phyloP scores from a whole-genome alignment of 2,113 vertebrate genomes.

The Macquaria australasica region DNA sequence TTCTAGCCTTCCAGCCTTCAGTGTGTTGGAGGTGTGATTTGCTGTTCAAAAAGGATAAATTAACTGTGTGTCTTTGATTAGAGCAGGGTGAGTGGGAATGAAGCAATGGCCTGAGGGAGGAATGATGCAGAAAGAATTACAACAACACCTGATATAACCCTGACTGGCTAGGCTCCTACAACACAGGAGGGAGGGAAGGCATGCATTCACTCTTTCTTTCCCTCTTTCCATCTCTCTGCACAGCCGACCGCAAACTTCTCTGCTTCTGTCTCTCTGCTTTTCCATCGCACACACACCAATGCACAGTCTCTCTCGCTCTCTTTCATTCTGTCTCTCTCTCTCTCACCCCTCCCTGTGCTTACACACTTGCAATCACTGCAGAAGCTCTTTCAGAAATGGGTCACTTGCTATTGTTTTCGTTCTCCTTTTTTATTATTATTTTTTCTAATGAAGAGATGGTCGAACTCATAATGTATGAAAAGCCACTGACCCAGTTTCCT shows the following conservation, averaged over 20 bases:
- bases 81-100: constrained; percentile 41
- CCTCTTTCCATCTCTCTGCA: constrained; percentile 12
- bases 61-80: constrained; percentile 46
- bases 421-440: constrained; percentile 27
- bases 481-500: constrained; percentile 66
- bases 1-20: not conserved
- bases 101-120: constrained; percentile 31
- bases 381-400: constrained; percentile 62
- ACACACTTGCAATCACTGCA: constrained; percentile 52
- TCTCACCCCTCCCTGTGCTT: constrained; percentile 2
- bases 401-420: constrained; percentile 48
- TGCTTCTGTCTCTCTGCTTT: constrained; percentile 18
- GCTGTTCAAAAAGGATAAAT: constrained; percentile 33
- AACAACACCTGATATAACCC: constrained; percentile 55
- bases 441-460: constrained; percentile 56
- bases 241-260: constrained; percentile 26
- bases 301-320: constrained; percentile 24
- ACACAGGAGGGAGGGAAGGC: not conserved
- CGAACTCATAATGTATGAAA: constrained; percentile 40
- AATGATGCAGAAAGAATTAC: constrained; percentile 47
- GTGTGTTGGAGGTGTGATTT: constrained; percentile 26
- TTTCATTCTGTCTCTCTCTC: not conserved
- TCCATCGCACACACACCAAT: constrained; percentile 26
- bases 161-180: constrained; percentile 20
- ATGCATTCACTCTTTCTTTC: not conserved